These are phyloP conservation scores for Leptocoma aspasia DNA, from an alignment of 2,113 vertebrate genomes.

Conservation along the genomic window DNA sequence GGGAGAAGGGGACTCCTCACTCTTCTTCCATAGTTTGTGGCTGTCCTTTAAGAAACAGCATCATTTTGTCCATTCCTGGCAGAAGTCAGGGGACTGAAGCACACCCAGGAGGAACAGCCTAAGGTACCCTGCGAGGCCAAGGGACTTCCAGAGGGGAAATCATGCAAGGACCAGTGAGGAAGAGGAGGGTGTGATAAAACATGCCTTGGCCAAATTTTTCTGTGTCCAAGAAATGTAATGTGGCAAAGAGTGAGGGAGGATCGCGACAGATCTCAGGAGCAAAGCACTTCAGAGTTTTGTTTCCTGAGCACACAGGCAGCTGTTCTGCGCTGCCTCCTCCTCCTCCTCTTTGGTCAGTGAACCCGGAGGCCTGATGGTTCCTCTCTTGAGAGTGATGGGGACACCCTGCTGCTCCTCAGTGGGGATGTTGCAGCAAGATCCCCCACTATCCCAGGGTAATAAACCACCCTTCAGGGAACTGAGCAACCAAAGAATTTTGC, in stretches of 20 bases:
- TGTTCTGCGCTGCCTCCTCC: neutral
- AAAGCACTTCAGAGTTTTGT: neutral
- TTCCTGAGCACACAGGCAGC: neutral
- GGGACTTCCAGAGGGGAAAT: neutral
- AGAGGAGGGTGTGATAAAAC: neutral
- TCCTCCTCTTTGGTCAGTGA: neutral
- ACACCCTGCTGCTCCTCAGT: neutral
- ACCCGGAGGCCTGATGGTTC: neutral
- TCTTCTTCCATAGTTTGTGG: neutral
- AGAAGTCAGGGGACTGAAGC: neutral
- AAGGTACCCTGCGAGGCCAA: neutral
- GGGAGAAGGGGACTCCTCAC: neutral
- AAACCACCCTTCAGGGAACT: neutral
- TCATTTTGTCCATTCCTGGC: neutral
- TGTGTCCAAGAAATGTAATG: fast-evolving
- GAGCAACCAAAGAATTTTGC: neutral
- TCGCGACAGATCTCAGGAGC: fast-evolving
- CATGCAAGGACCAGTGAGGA: neutral
- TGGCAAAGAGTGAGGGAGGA: neutral
- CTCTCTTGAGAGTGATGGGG: no score
- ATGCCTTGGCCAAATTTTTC: neutral
- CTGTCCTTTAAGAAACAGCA: fast-evolving
- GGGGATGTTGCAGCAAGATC: neutral
- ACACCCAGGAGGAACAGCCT: neutral
- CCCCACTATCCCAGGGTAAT: neutral